Base-by-base conservation (phyloP, 2,888 invertebrate genomes). In the Tinea trinotella region DNA sequence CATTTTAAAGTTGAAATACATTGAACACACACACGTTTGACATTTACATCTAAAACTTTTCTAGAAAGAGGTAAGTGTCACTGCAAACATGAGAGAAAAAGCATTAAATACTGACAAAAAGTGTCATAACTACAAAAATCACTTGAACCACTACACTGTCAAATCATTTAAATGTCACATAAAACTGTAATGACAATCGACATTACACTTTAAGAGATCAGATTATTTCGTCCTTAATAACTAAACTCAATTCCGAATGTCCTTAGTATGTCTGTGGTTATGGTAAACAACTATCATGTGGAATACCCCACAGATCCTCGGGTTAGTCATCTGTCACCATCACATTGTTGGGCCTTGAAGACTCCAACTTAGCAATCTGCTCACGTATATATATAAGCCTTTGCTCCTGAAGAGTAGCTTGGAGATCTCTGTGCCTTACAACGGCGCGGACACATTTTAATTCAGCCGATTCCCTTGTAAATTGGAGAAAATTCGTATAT, bases 321-420 rank as follows among this genome's bases (percentile, higher is more conserved):
- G 46, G n/a, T 19, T 46, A 46, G 46, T 46, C 46, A 4, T 46
- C 18, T 19, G 46, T 17, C 7, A 19, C 6, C 46, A 46, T 19
- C 19, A 19, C 7, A 2, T 46, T 46, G 1, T 17, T 18, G 1
- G 46, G 10, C 46, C 15, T 46, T 7, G 7, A 19, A 3, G n/a
- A 12, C 24, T 50, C 50, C 13, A 50, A 13, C 5, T 50, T 15
- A 1, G 13, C 12, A 13, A 50, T 24, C 24, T 50, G 50, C 24
- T 50, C 24, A 24, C 50, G 50, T 1, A 50, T 12, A 15, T 50
- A 50, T 24, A 50, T 1, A 1, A 76, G 97, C 97, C 97, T 96
- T 89, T 98, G 98, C 88, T 98, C 97, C 88, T 98, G 96, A 76
- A 98, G 88, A 59, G 98, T 98, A 64, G 98, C 96, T 86, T 96